phyloP scores from a whole-genome alignment of 2,888 invertebrate genomes.

The Lamproptera curius region DNA sequence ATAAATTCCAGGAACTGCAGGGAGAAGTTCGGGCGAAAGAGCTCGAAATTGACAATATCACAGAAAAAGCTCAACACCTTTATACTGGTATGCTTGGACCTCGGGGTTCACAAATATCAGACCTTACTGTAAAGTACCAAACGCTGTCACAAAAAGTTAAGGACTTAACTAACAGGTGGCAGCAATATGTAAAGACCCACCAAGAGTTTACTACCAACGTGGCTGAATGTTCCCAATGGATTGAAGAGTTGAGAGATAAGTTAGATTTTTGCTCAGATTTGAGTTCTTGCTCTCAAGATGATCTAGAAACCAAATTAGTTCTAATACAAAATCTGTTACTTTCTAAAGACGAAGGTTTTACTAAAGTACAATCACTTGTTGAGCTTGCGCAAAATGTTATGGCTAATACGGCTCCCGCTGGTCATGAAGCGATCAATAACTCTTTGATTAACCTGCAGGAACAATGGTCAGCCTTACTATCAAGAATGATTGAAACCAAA shows the following conservation, averaged over 20 bases:
- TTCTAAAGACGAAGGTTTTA: slow-evolving; percentile 95
- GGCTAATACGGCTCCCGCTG: slow-evolving; percentile 92
- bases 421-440: slow-evolving; percentile 92
- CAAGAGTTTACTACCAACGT: slow-evolving; percentile 91
- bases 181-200: slow-evolving; percentile 91
- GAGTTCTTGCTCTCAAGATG: slow-evolving; percentile 89
- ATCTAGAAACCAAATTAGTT: slow-evolving; percentile 90
- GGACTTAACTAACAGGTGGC: slow-evolving; percentile 94
- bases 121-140: slow-evolving; percentile 94
- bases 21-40: slow-evolving; percentile 94
- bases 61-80: slow-evolving; percentile 92
- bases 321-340: slow-evolving; percentile 91
- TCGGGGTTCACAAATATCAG: slow-evolving; percentile 90
- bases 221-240: slow-evolving; percentile 89
- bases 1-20: slow-evolving; percentile 87
- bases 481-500: slow-evolving; percentile 94
- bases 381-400: slow-evolving; percentile 94
- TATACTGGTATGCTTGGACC: slow-evolving; percentile 85
- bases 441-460: slow-evolving; percentile 90
- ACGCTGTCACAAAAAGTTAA: slow-evolving; percentile 93
- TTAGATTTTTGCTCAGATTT: slow-evolving; percentile 92
- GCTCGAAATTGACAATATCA: slow-evolving; percentile 94
- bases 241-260: slow-evolving; percentile 89
- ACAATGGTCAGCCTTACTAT: slow-evolving; percentile 91
- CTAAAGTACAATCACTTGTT: slow-evolving; percentile 91